Conservation (phyloP, 2,797 vertebrate genomes). For the Semaprochilodus insignis region DNA sequence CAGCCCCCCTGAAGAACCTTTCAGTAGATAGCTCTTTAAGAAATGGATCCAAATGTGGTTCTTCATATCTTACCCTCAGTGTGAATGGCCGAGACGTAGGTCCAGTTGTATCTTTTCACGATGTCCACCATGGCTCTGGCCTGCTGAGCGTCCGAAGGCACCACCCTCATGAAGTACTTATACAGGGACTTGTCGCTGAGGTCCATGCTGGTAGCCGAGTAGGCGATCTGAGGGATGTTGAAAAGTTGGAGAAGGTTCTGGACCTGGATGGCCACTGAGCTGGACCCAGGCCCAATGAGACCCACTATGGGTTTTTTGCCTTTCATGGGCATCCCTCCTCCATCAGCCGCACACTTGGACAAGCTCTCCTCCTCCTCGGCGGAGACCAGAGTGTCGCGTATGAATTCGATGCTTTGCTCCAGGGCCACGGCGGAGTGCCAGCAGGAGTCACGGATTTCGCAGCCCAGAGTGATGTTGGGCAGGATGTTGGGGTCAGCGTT, state of each 20-base stretch:
- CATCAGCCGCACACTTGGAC: constrained; percentile 85
- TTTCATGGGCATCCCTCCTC: constrained; percentile 72
- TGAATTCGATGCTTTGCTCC: constrained; percentile 99
- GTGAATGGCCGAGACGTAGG: constrained; percentile 97
- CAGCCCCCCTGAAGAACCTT: too few relatives aligned
- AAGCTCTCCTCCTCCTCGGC: constrained; percentile 91
- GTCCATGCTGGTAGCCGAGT: constrained; percentile 99
- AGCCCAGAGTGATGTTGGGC: constrained; percentile 94
- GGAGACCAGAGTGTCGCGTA: constrained; percentile 95
- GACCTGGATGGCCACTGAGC: constrained; percentile 98
- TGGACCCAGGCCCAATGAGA: constrained; percentile 96
- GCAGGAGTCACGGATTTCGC: constrained; percentile 97
- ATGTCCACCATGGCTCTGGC: constrained; percentile 99
- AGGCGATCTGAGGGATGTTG: constrained; percentile 99
- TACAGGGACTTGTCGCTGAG: constrained; percentile 96
- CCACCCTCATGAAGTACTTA: constrained; percentile 99
- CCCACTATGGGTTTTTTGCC: constrained; percentile 97
- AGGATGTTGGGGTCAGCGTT: constrained; percentile 89
- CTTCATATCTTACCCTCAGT: constrained; percentile 87
- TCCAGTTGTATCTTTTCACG: constrained; percentile 98
- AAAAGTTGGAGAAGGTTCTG: constrained; percentile 98
- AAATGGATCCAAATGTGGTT: too few relatives aligned
- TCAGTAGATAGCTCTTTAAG: too few relatives aligned
- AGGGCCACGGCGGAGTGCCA: constrained; percentile 98
- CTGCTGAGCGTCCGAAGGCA: constrained; percentile 96